A percentile compares a stretch with the other conserved stretches of the same genome.
Evolutionary conservation across 2,113 vertebrate species (phyloP).

Genomic region (Oriolus oriolus): DNA sequence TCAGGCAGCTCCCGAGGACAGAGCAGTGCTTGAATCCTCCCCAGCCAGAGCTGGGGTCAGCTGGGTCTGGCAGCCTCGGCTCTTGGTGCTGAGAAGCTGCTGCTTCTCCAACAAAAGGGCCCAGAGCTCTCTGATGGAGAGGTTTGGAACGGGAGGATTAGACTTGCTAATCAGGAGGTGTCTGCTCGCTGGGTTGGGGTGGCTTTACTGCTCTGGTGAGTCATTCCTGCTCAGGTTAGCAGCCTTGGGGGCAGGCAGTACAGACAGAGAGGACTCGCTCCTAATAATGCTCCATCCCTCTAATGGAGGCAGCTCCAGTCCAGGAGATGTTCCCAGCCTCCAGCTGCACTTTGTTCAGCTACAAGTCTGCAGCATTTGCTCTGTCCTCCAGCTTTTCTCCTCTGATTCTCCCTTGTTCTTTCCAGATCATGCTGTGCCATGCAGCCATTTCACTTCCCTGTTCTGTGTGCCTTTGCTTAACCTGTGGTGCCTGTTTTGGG

Average conservation of each 20-base stretch:
- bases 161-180: neutral
- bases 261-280: neutral
- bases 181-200: neutral
- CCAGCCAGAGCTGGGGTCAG: neutral
- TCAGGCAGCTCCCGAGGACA: neutral
- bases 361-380: neutral
- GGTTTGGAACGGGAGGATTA: neutral
- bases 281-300: neutral
- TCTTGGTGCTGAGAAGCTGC: neutral
- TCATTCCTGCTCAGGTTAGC: neutral
- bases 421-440: neutral
- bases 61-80: neutral
- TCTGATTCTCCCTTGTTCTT: neutral
- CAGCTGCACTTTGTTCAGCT: neutral
- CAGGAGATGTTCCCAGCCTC: neutral
- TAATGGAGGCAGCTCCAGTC: neutral
- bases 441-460: neutral
- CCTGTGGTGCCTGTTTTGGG: neutral
- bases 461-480: neutral
- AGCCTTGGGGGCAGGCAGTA: neutral
- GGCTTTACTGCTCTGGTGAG: neutral
- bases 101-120: neutral
- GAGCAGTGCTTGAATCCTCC: neutral
- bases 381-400: neutral
- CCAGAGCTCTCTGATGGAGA: neutral